Percentiles rank a stretch among this genome's conserved stretches.
These are phyloP conservation scores for Drosophila elegans DNA, from an alignment of 1,140 invertebrate species.

Conservation along the genomic window DNA sequence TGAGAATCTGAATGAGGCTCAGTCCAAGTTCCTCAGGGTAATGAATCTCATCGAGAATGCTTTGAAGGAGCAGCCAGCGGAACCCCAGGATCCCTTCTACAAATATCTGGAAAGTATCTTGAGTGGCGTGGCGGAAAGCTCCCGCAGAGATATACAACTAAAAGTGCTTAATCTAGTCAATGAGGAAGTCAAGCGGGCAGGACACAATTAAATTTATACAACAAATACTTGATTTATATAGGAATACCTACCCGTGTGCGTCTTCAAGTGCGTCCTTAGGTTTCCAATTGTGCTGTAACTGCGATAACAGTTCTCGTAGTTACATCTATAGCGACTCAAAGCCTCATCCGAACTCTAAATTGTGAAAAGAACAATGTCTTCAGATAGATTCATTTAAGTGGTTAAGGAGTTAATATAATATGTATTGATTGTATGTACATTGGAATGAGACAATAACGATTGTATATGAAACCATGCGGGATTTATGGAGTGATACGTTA, in stretches of 20 bases:
- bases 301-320: conserved; percentile 94
- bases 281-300: conserved; percentile 98
- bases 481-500: conserved; percentile 9
- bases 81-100: conserved; percentile 35
- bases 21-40: conserved; percentile 11
- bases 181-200: conserved; percentile 4
- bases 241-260: conserved; percentile 92
- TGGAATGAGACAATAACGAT: conserved; percentile 20
- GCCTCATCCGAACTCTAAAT: conserved; percentile 78
- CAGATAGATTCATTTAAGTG: not conserved
- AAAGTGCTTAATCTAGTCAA: conserved; percentile 30
- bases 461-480: conserved; percentile 16
- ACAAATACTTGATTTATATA: not conserved
- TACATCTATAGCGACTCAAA: conserved; percentile 90
- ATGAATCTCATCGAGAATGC: conserved; percentile 32
- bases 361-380: not conserved
- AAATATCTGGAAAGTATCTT: conserved; percentile 41
- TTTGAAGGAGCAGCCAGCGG: conserved; percentile 9
- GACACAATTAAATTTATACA: not conserved
- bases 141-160: conserved; percentile 32
- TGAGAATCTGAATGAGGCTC: not conserved
- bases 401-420: not conserved
- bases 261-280: conserved; percentile 97
- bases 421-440: not conserved
- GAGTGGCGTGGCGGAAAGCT: conserved; percentile 16